phyloP scores from a whole-genome alignment of 2,797 vertebrate genomes.

The Selene dorsalis region DNA sequence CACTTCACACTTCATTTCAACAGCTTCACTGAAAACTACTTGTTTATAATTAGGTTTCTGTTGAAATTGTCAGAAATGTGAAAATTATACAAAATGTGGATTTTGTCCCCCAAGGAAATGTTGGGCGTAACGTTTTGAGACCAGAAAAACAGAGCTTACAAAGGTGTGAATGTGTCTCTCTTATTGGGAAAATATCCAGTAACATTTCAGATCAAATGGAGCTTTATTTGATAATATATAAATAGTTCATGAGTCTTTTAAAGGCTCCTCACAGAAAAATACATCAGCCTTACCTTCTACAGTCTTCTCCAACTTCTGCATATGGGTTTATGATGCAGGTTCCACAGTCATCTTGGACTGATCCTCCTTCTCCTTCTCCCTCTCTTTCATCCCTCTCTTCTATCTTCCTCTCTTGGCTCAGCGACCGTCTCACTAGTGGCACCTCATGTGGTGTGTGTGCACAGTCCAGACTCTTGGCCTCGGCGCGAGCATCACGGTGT shows the following conservation, averaged over 20 bases:
- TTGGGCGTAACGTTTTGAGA: not conserved
- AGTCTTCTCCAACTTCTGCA: conserved; percentile 75
- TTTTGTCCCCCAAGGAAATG: too few relatives aligned
- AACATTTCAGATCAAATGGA: conserved; percentile 10
- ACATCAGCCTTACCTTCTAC: conserved; percentile 66
- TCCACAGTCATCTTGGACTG: conserved; percentile 64
- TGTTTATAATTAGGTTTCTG: not conserved
- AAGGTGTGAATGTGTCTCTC: not conserved
- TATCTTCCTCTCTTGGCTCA: conserved; percentile 87
- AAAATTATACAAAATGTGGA: too few relatives aligned
- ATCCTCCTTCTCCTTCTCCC: conserved; percentile 57
- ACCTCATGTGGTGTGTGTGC: conserved; percentile 68
- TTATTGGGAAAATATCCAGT: not conserved
- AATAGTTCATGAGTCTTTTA: not conserved
- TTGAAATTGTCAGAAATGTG: too few relatives aligned
- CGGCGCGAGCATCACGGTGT: conserved; percentile 86
- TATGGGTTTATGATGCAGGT: conserved; percentile 75
- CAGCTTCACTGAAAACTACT: not conserved
- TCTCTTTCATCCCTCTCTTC: conserved; percentile 83
- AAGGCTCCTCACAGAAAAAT: not conserved
- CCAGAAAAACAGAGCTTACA: not conserved
- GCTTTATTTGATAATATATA: not conserved
- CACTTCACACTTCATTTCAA: not conserved
- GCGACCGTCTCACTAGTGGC: conserved; percentile 77
- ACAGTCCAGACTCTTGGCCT: conserved; percentile 83